Evolutionary conservation across 2,797 vertebrate genomes (phyloP), one percentile per base, ranked within the genome.

Genomic region (Premnoplex brunnescens): DNA sequence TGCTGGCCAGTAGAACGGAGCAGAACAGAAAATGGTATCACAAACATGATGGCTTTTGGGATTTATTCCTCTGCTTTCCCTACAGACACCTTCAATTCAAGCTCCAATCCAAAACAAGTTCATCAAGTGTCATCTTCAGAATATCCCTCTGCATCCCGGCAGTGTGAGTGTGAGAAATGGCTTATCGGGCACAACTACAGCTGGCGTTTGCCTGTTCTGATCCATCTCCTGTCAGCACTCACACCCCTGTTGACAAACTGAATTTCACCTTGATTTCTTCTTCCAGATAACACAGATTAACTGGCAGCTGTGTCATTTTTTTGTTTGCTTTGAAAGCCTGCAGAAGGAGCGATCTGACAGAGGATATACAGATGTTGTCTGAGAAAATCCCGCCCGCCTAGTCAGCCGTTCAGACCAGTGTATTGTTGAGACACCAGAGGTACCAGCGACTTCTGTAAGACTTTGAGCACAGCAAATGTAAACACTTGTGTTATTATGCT

Each of bases 171-270:
- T 84, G 85, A 91, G 85, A 88, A 95, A 96, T 85, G 48, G 67
- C 46, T 88, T 67, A 72, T 32, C 1, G 9, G 72, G 78, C 46
- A 39, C 22, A n/a, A 24, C 54, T 14, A 23, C 49, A 80, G 78
- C 75, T 55, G 48, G 28, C 9, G 15, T 37, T 77, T 0, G 1
- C 82, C 87, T 43, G 54, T 62, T 68, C 91, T 0, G 16, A 87
- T 89, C 77, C 74, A 76, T 89, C 86, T 89, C 67, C 89, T 94
- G 81, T 79, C 95, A 89, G 55, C 89, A 30, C 34, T 85, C 89
- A 76, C 69, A 73, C 28, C 28, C 62, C 44, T 69, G 74, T 22
- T 85, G 91, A 85, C 71, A 94, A 89, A 79, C 60, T 62, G 71
- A 87, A 69, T 76, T 78, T 85, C 56, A 76, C 89, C 86, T 87